phyloP scores from a whole-genome alignment of 2,797 vertebrate genomes.

The Synaphobranchus kaupii region DNA sequence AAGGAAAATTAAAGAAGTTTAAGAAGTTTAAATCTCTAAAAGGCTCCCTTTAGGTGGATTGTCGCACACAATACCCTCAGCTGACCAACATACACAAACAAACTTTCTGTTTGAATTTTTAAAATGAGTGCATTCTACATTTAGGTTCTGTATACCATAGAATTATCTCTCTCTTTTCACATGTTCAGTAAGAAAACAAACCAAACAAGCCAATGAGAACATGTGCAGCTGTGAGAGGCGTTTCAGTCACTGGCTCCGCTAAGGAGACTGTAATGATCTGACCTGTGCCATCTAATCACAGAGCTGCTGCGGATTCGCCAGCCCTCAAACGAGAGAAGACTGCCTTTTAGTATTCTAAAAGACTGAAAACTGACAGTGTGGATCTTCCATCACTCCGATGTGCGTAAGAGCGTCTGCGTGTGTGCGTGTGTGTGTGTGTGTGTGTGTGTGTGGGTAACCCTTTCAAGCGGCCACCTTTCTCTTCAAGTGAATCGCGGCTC shows the following conservation, averaged over 20 bases:
- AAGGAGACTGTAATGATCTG: background rate
- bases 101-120: background rate
- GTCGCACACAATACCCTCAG: background rate
- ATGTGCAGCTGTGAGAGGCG: too few relatives aligned
- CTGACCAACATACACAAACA: background rate
- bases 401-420: background rate
- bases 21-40: too few relatives aligned
- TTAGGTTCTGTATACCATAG: background rate
- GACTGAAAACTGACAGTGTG: background rate
- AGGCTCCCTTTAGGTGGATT: too few relatives aligned
- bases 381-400: background rate
- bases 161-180: background rate
- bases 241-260: background rate
- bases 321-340: background rate
- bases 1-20: too few relatives aligned
- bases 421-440: conserved; percentile 16
- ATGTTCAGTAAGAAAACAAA: background rate
- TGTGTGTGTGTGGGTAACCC: background rate
- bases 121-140: background rate
- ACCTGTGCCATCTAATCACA: background rate
- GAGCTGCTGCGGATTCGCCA: background rate
- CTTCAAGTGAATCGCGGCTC: background rate
- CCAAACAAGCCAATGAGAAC: background rate
- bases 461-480: background rate
- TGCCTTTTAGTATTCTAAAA: background rate